Percentiles rank a stretch among this genome's conserved stretches.
Conservation (phyloP, 2,888 invertebrate genomes). For the Euclidia mi region DNA sequence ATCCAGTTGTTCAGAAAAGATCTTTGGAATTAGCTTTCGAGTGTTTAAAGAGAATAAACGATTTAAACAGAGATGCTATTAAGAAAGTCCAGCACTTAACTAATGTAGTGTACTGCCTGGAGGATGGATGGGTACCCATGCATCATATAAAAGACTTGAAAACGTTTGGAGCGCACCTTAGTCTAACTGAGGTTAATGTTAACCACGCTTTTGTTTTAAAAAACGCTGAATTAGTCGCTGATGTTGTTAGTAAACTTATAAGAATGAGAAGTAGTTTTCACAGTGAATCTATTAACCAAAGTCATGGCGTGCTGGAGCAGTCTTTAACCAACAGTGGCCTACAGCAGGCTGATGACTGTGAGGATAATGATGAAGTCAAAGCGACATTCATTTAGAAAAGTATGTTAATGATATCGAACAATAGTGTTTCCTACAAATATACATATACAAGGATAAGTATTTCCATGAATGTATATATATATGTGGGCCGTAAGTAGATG, state of each 20-base stretch:
- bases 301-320: no score
- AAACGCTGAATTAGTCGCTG: slow-evolving; percentile 20
- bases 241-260: slow-evolving; percentile 20
- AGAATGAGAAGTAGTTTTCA: not conserved
- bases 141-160: slow-evolving; percentile 40
- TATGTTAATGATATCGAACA: no score
- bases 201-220: slow-evolving; percentile 43
- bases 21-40: slow-evolving; percentile 38
- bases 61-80: slow-evolving; percentile 31
- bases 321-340: no score
- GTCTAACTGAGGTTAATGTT: slow-evolving; percentile 26
- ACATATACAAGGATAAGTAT: no score
- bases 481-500: no score
- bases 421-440: no score
- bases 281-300: no score
- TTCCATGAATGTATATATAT: no score
- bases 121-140: slow-evolving; percentile 43
- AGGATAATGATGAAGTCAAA: no score
- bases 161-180: slow-evolving; percentile 12
- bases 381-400: no score
- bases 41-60: slow-evolving; percentile 29
- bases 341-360: no score
- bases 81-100: slow-evolving; percentile 42
- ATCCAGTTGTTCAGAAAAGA: slow-evolving; percentile 32
- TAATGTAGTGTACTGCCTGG: slow-evolving; percentile 30